Percentiles rank a stretch among this genome's conserved stretches.
Conservation (phyloP, 2,888 invertebrate genomes). For the Capitulum mitella region DNA sequence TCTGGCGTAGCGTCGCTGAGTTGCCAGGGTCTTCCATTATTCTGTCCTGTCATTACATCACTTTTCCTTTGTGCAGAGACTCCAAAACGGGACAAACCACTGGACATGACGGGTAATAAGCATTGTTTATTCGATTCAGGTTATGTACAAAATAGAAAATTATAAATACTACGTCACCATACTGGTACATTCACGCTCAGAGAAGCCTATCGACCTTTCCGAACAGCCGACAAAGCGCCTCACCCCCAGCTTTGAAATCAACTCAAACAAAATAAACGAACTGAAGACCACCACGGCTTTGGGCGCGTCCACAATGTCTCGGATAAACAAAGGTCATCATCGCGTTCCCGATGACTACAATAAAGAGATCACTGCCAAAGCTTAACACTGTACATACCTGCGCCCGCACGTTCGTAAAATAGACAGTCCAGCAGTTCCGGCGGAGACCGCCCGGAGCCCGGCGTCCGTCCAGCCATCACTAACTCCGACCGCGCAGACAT, state of each 20-base stretch:
- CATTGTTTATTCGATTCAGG: constrained; percentile 1
- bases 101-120: not conserved
- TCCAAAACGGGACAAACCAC: not conserved
- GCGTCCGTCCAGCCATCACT: no score
- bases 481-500: no score
- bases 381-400: not conserved
- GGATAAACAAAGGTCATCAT: not conserved
- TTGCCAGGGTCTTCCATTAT: no score
- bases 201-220: not conserved
- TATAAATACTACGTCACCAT: constrained; percentile 6
- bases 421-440: not conserved
- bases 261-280: not conserved
- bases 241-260: not conserved
- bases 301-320: not conserved
- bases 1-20: no score
- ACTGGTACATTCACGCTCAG: not conserved
- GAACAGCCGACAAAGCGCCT: not conserved
- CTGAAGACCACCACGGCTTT: not conserved
- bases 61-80: no score
- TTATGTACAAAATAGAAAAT: constrained; percentile 23
- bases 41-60: no score
- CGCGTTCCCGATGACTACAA: not conserved
- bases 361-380: constrained; percentile 8
- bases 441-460: no score
- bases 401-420: not conserved